These are phyloP conservation scores for Plectropomus leopardus DNA, from an alignment of 2,113 vertebrate genomes.

Conservation along the genomic window DNA sequence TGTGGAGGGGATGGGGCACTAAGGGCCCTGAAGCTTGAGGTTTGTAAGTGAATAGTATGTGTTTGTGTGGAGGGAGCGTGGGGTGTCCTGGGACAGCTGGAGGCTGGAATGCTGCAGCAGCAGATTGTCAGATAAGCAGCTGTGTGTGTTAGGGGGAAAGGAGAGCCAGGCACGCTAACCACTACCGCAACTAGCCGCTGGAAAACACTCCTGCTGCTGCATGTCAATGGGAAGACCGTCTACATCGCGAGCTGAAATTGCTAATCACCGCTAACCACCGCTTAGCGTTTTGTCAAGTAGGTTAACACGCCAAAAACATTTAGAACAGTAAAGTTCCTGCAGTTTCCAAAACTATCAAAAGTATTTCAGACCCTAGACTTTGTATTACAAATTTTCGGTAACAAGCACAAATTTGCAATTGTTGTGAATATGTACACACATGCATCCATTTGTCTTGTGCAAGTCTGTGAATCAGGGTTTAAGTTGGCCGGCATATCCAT, in stretches of 20 bases:
- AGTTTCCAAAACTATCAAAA: background rate
- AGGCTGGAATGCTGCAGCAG: constrained; percentile 73
- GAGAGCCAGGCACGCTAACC: constrained; percentile 71
- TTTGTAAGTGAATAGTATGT: constrained; percentile 55
- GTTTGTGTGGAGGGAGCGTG: constrained; percentile 64
- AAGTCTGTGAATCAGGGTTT: too few species aligned
- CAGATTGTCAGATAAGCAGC: constrained; percentile 81
- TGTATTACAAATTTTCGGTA: background rate
- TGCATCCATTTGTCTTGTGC: too few species aligned
- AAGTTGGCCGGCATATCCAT: too few species aligned
- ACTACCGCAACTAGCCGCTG: constrained; percentile 65
- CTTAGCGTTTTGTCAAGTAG: constrained; percentile 3
- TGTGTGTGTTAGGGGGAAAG: constrained; percentile 65
- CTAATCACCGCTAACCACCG: constrained; percentile 47
- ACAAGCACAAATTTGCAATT: too few species aligned
- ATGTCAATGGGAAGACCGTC: constrained; percentile 50
- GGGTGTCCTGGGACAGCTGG: constrained; percentile 78
- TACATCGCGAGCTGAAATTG: constrained; percentile 46
- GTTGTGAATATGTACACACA: too few species aligned
- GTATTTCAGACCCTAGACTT: background rate
- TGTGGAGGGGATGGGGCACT: constrained; percentile 27
- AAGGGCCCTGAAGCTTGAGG: constrained; percentile 36
- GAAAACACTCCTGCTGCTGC: constrained; percentile 63
- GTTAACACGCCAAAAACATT: background rate
- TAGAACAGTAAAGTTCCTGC: background rate